These are phyloP conservation scores for Muschampia plurimacula DNA, from an alignment of 2,888 invertebrate species.

Conservation along the genomic window DNA sequence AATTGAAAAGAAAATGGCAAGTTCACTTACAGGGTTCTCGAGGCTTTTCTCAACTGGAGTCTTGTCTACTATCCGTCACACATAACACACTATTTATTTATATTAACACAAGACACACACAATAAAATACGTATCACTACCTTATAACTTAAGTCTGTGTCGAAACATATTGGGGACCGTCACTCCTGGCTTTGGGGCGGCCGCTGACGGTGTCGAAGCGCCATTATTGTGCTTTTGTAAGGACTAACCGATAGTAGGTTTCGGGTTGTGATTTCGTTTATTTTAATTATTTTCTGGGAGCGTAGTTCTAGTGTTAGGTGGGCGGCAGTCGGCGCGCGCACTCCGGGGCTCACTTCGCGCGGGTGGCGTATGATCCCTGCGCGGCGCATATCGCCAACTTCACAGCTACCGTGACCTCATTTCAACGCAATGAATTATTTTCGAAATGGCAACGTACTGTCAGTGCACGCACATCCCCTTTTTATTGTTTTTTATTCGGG, in stretches of 20 bases:
- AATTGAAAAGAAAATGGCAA: constrained; percentile 15
- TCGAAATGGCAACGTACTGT: constrained; percentile 75
- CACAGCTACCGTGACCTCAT: constrained; percentile 65
- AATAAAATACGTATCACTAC: constrained; percentile 48
- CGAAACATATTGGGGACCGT: constrained; percentile 42
- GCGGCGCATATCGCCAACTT: constrained; percentile 52
- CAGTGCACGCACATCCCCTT: constrained; percentile 54
- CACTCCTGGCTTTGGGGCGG: not conserved
- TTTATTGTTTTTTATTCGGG: too few species aligned
- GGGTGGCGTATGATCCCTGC: constrained; percentile 32
- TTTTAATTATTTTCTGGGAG: constrained; percentile 45
- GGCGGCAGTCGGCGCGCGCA: constrained; percentile 51
- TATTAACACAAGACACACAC: constrained; percentile 48
- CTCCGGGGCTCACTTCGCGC: constrained; percentile 41
- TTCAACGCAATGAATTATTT: constrained; percentile 77
- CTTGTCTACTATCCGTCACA: constrained; percentile 45
- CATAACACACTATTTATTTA: constrained; percentile 37
- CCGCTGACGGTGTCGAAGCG: constrained; percentile 34
- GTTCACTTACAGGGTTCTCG: constrained; percentile 60
- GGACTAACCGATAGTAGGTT: constrained; percentile 30
- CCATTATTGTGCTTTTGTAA: constrained; percentile 44
- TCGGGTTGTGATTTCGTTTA: constrained; percentile 46
- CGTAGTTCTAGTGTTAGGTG: constrained; percentile 41
- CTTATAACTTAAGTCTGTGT: constrained; percentile 39
- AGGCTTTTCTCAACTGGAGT: constrained; percentile 54